These are phyloP conservation scores for Saimiri boliviensis DNA, from an alignment of 2,113 vertebrate genomes.

Conservation along the genomic window DNA sequence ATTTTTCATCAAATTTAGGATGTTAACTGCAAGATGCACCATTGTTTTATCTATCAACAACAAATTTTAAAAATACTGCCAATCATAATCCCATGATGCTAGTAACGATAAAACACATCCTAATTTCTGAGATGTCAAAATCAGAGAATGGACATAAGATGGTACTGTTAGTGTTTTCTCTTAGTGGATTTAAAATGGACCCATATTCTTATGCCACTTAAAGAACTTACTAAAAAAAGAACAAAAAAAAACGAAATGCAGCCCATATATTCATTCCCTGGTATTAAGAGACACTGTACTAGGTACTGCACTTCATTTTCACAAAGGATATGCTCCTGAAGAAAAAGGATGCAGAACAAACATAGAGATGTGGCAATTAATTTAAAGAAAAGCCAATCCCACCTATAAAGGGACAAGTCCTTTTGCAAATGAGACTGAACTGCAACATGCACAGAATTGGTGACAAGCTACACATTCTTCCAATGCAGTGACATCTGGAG, in stretches of 20 bases:
- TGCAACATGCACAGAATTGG: not conserved
- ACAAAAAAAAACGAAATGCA: not conserved
- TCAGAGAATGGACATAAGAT: not conserved
- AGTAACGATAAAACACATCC: not conserved
- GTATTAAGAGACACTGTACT: not conserved
- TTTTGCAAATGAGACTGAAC: not conserved
- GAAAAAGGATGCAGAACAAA: not conserved
- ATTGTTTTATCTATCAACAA: not conserved
- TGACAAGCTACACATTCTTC: not conserved
- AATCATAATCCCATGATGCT: not conserved
- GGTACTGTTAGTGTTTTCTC: not conserved
- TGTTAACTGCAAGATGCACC: not conserved
- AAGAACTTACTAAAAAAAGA: not conserved
- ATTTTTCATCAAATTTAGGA: not conserved
- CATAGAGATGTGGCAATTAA: not conserved
- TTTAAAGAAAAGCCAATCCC: not conserved
- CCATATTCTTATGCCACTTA: not conserved
- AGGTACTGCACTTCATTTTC: not conserved
- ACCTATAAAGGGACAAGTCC: not conserved
- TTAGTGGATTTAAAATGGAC: not conserved
- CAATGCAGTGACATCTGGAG: not conserved
- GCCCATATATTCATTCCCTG: not conserved
- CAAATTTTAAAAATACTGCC: not conserved
- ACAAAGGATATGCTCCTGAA: not conserved
- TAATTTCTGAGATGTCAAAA: not conserved